phyloP scores from a whole-genome alignment of 2,888 invertebrate genomes.

The Hoplodrina blanda region DNA sequence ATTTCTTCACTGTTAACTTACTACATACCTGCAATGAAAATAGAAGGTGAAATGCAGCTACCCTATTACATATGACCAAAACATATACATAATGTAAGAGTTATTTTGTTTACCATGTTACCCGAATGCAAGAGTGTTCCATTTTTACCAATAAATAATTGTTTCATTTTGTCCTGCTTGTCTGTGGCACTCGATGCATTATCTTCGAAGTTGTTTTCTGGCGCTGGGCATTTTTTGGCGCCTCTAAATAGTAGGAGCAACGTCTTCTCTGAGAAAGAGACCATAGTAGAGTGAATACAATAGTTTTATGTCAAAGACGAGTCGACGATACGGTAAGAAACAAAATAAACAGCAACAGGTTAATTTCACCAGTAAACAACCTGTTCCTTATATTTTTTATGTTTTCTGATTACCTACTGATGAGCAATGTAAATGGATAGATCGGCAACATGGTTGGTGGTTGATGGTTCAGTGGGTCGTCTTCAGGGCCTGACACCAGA shows the following conservation, averaged over 20 bases:
- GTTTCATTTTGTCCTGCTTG: constrained; percentile 81
- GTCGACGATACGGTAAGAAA: neutral
- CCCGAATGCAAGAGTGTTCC: constrained; percentile 78
- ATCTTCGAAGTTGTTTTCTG: constrained; percentile 52
- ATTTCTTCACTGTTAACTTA: constrained; percentile 55
- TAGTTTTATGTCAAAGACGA: too few species aligned
- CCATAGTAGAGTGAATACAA: too few species aligned
- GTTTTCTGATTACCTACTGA: too few species aligned
- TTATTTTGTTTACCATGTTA: constrained; percentile 69
- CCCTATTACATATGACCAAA: neutral
- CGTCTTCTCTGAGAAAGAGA: constrained; percentile 78
- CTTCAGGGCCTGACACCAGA: too few species aligned
- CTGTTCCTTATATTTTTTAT: too few species aligned
- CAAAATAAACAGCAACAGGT: too few species aligned
- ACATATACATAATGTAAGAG: neutral
- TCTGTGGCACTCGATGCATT: constrained; percentile 31
- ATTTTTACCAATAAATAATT: constrained; percentile 82
- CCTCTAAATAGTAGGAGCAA: constrained; percentile 80
- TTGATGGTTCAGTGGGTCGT: too few species aligned
- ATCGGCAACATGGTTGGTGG: too few species aligned
- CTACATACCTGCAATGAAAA: constrained; percentile 60
- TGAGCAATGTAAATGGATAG: too few species aligned
- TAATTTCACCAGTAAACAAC: too few species aligned
- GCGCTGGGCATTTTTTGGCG: constrained; percentile 74
- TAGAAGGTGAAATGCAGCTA: neutral